phyloP scores from a whole-genome alignment of 1,140 invertebrate species.

The Littorina saxatilis region DNA sequence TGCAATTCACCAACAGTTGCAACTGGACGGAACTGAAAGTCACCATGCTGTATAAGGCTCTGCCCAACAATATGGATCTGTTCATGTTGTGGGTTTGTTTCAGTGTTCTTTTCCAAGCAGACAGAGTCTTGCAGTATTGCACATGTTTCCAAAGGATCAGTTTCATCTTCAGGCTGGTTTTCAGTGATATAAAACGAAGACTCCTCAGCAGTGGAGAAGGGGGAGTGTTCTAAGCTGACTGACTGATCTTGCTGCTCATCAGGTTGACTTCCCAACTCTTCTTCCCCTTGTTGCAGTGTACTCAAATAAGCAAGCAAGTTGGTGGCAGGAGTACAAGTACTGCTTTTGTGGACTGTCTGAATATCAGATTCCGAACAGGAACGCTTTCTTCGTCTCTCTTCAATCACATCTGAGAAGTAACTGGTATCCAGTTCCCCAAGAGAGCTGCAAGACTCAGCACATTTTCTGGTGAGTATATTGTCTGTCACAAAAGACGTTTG shows the following conservation, averaged over 20 bases:
- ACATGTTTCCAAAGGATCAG: no score
- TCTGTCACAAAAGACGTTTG: no score
- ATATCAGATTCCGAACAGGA: not conserved
- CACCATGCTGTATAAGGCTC: not conserved
- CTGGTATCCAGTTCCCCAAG: no score
- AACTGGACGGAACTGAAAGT: not conserved
- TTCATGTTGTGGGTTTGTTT: not conserved
- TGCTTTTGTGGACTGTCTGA: not conserved
- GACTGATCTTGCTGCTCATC: not conserved
- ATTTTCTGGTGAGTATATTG: no score
- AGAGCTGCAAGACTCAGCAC: no score
- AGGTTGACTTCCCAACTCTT: not conserved
- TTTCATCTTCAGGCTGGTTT: no score
- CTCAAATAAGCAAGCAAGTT: not conserved
- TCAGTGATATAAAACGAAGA: no score
- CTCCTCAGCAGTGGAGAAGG: no score
- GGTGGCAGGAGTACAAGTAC: constrained; percentile 5
- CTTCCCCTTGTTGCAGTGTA: not conserved
- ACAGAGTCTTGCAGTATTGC: no score
- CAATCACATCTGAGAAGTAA: not conserved
- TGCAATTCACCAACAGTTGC: not conserved
- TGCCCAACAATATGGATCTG: not conserved
- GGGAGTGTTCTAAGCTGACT: no score
- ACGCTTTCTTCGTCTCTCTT: not conserved
- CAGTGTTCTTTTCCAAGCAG: no score